Percentiles rank a stretch among this genome's conserved stretches.
Conservation (phyloP, 1,140 invertebrate genomes). For the Antheraea pernyi region DNA sequence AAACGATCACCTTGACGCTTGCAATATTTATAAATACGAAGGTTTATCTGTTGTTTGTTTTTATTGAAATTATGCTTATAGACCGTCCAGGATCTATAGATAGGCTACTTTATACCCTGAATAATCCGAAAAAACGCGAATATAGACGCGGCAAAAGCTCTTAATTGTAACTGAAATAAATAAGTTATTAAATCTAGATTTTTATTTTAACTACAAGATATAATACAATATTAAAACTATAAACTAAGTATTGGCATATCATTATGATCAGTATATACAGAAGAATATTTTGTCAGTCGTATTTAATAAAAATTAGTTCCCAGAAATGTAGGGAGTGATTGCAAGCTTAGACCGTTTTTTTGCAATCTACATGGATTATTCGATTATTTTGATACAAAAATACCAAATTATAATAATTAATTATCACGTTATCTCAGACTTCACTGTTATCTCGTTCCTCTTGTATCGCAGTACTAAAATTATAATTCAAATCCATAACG, state of each 20-base stretch:
- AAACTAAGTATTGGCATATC: background rate
- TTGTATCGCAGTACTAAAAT: slow-evolving; percentile 27
- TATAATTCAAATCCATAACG: slow-evolving; percentile 51
- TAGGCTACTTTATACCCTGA: too few relatives aligned
- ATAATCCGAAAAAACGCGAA: too few relatives aligned
- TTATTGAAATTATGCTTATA: too few relatives aligned
- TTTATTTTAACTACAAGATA: background rate
- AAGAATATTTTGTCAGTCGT: background rate
- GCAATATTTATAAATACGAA: too few relatives aligned
- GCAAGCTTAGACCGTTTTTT: background rate
- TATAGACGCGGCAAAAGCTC: too few relatives aligned
- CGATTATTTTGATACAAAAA: background rate
- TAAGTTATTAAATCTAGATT: too few relatives aligned
- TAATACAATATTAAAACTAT: background rate
- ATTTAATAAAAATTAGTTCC: background rate
- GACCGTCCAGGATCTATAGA: too few relatives aligned
- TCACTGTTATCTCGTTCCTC: slow-evolving; percentile 42
- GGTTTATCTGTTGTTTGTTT: too few relatives aligned
- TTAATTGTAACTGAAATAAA: too few relatives aligned
- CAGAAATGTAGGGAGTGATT: background rate
- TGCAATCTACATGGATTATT: background rate
- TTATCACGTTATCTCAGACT: slow-evolving; percentile 27
- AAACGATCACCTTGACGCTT: too few relatives aligned
- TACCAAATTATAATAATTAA: background rate
- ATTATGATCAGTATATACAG: background rate